A percentile compares a stretch with the other conserved stretches of the same genome.
phyloP scores from a whole-genome alignment of 2,113 vertebrate species.

The human (Homo sapiens) region DNA sequence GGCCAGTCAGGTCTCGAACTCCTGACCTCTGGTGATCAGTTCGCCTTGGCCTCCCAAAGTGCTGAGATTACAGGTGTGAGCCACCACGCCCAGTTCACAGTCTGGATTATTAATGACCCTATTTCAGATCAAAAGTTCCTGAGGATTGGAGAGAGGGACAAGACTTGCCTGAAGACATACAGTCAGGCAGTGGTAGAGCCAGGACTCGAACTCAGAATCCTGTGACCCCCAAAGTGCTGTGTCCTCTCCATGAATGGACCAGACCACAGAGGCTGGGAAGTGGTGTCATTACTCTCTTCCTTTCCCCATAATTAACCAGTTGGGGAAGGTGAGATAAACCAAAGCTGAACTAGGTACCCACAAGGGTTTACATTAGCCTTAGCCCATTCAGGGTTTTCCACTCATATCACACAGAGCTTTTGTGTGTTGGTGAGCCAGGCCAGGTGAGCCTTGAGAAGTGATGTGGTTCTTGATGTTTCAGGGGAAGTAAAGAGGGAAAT shows the following conservation, averaged over 20 bases:
- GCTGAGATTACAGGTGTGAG: too few relatives aligned
- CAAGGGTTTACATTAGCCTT: not conserved
- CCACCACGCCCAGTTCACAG: fast-evolving
- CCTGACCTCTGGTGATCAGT: too few relatives aligned
- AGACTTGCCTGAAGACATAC: not conserved
- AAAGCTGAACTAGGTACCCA: not conserved
- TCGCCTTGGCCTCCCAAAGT: too few relatives aligned
- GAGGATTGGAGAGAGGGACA: not conserved
- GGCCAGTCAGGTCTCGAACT: too few relatives aligned
- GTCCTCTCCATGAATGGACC: not conserved
- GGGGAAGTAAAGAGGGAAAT: not conserved
- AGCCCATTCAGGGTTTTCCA: not conserved
- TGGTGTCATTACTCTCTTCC: too few relatives aligned
- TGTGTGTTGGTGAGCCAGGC: not conserved
- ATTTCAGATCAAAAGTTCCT: not conserved
- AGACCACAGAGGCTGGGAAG: not conserved
- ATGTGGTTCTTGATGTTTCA: not conserved
- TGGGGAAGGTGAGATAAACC: not conserved
- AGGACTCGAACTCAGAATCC: not conserved
- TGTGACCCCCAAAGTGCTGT: not conserved
- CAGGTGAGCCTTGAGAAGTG: too few relatives aligned
- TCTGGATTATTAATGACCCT: not conserved
- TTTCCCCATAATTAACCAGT: not conserved
- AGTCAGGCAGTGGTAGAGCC: not conserved
- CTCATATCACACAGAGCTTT: not conserved